These are phyloP conservation scores for Elegia similella DNA, from an alignment of 2,888 invertebrate genomes.

Conservation along the genomic window DNA sequence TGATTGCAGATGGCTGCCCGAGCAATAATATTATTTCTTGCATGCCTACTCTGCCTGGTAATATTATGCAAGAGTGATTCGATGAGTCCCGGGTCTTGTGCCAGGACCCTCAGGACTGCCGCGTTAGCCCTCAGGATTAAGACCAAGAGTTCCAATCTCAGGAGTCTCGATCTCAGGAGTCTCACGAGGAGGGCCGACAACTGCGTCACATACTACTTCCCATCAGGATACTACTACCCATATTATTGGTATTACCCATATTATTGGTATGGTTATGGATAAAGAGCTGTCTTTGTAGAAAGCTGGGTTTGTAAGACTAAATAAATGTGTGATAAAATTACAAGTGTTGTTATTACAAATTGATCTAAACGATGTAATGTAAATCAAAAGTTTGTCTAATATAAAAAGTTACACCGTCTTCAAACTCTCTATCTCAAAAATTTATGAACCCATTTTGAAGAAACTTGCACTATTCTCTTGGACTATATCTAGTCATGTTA, in stretches of 20 bases:
- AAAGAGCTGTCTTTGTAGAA: too few species aligned
- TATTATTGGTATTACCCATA: conserved; percentile 4
- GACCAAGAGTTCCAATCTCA: not conserved
- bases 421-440: too few species aligned
- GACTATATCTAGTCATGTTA: too few species aligned
- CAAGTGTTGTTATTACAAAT: too few species aligned
- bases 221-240: not conserved
- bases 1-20: not conserved
- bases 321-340: too few species aligned
- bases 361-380: too few species aligned
- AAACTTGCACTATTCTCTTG: too few species aligned
- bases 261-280: not conserved
- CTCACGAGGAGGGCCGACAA: not conserved
- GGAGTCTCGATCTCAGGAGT: not conserved
- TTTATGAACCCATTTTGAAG: too few species aligned
- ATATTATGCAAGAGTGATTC: not conserved
- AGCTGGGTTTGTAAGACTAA: too few species aligned
- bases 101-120: not conserved
- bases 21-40: not conserved
- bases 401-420: too few species aligned
- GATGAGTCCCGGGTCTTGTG: not conserved
- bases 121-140: not conserved
- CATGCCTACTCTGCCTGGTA: not conserved
- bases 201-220: not conserved
- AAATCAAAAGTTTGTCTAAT: too few species aligned